These are phyloP conservation scores for Rachycentron canadum DNA, from an alignment of 2,797 vertebrate genomes.

Conservation along the genomic window DNA sequence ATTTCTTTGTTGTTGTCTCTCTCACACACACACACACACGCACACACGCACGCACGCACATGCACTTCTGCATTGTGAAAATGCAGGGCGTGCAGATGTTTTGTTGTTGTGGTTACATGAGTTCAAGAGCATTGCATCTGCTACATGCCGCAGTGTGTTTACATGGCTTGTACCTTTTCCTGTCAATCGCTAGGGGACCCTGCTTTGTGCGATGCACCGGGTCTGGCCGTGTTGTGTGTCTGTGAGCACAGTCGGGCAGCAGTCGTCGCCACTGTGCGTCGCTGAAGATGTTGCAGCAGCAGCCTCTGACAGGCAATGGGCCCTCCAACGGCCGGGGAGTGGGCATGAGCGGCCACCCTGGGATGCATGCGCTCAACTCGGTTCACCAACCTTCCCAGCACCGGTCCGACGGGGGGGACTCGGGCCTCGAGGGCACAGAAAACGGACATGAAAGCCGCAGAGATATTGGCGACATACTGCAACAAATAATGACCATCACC, in stretches of 20 bases:
- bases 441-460: conserved; percentile 90
- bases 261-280: conserved; percentile 83
- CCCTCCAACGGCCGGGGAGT: conserved; percentile 86
- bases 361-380: conserved; percentile 85
- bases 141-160: background rate
- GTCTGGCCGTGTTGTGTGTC: conserved; percentile 19
- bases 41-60: conserved; percentile 5
- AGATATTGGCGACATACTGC: conserved; percentile 94
- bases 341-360: conserved; percentile 83
- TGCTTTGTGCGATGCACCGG: conserved; percentile 24
- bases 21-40: background rate
- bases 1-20: background rate
- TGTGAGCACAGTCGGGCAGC: conserved; percentile 72
- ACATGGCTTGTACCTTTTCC: conserved; percentile 39
- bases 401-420: conserved; percentile 81
- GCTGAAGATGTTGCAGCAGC: conserved; percentile 88
- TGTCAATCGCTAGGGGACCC: conserved; percentile 81
- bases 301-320: conserved; percentile 87
- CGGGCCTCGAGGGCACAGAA: conserved; percentile 88
- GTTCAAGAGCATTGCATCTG: background rate
- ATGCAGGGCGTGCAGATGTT: conserved; percentile 20
- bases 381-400: conserved; percentile 80
- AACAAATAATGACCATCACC: conserved; percentile 97
- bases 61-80: conserved; percentile 27
- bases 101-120: conserved; percentile 23